These are phyloP conservation scores for Clarias platycephalus DNA, from an alignment of 2,797 vertebrate genomes.

Conservation along the genomic window DNA sequence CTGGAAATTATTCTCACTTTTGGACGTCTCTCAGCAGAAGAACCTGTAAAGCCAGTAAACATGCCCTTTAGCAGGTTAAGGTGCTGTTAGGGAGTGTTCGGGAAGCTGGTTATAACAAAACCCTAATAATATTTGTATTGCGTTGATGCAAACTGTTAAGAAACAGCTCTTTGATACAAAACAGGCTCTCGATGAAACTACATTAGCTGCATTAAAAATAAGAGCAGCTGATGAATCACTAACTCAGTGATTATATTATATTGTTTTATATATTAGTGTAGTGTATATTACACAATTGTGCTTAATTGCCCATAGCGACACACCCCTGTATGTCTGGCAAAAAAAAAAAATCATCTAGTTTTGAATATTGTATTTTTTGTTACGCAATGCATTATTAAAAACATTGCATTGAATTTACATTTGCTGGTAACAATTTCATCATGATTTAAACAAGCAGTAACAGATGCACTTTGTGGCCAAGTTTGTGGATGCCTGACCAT, in stretches of 20 bases:
- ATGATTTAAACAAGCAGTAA: background rate
- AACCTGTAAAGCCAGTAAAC: slow-evolving; percentile 26
- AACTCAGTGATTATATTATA: too few relatives aligned
- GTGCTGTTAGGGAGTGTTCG: slow-evolving; percentile 23
- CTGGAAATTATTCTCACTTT: background rate
- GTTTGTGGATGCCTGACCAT: background rate
- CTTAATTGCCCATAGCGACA: background rate
- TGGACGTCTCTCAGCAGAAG: slow-evolving; percentile 3
- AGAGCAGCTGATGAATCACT: background rate
- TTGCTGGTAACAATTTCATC: background rate
- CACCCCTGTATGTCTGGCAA: background rate
- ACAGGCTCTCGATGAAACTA: background rate
- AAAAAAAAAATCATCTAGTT: background rate
- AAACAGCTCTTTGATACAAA: background rate
- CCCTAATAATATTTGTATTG: background rate
- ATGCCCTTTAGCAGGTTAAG: background rate
- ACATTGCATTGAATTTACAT: background rate
- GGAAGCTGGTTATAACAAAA: background rate
- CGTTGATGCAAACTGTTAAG: background rate
- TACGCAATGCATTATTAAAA: too few relatives aligned
- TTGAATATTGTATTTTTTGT: background rate
- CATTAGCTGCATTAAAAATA: background rate
- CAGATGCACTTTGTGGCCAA: too few relatives aligned
- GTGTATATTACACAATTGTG: too few relatives aligned
- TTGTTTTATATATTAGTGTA: too few relatives aligned